Evolutionary conservation across 2,888 invertebrate genomes (phyloP).

Genomic region (Linyphia triangularis): DNA sequence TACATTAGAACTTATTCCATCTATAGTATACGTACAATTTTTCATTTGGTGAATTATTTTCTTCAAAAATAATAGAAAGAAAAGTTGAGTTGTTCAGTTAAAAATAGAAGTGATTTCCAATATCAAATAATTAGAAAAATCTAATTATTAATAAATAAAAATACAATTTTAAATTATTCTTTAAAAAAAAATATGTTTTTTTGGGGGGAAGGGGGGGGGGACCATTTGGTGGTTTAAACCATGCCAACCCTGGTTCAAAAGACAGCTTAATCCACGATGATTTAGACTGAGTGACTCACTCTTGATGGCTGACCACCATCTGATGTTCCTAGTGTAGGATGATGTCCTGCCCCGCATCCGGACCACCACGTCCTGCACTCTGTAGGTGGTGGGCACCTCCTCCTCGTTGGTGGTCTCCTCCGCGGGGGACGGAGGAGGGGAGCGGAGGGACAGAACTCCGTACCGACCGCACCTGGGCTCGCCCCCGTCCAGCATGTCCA

Average conservation of each 20-base stretch:
- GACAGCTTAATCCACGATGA: not conserved
- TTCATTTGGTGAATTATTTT: too few species aligned
- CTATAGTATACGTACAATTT: too few species aligned
- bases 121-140: too few species aligned
- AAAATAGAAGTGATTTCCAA: too few species aligned
- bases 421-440: conserved; percentile 75
- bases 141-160: too few species aligned
- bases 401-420: conserved; percentile 53
- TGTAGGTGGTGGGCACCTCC: conserved; percentile 58
- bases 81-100: too few species aligned
- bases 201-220: too few species aligned
- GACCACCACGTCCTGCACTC: conserved; percentile 87
- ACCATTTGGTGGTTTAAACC: too few species aligned
- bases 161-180: too few species aligned
- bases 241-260: not conserved
- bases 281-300: conserved; percentile 76
- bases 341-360: conserved; percentile 83
- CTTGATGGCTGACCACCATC: conserved; percentile 77
- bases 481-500: conserved; percentile 78
- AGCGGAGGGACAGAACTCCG: conserved; percentile 77
- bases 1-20: too few species aligned
- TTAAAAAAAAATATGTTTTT: too few species aligned
- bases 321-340: conserved; percentile 77
- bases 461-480: conserved; percentile 77
- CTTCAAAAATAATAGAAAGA: too few species aligned